phyloP scores from a whole-genome alignment of 2,797 vertebrate genomes.

The Triplophysa bombifrons region DNA sequence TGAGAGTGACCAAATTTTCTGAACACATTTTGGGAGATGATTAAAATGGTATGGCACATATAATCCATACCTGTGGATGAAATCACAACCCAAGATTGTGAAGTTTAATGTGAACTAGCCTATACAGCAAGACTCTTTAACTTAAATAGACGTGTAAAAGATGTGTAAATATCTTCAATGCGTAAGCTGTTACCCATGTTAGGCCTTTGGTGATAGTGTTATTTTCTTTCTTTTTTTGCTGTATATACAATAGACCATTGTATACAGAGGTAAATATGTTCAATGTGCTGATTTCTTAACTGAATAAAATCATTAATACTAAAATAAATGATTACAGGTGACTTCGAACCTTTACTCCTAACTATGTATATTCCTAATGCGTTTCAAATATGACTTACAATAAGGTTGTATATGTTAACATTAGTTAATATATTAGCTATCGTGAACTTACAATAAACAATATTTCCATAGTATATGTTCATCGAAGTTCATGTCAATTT shows the following conservation, averaged over 20 bases:
- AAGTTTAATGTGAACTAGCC: slow-evolving; percentile 60
- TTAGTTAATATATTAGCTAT: too few relatives aligned
- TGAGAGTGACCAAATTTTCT: slow-evolving; percentile 54
- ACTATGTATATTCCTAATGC: too few relatives aligned
- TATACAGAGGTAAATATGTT: slow-evolving; percentile 84
- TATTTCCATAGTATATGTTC: too few relatives aligned
- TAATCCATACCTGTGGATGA: slow-evolving; percentile 30
- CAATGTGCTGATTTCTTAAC: slow-evolving; percentile 84
- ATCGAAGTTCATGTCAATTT: too few relatives aligned
- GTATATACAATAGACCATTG: slow-evolving; percentile 88
- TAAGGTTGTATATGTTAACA: too few relatives aligned
- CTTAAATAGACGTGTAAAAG: slow-evolving; percentile 58
- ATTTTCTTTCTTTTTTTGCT: slow-evolving; percentile 73
- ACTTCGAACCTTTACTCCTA: too few relatives aligned
- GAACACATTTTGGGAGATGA: slow-evolving; percentile 31
- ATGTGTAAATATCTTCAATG: slow-evolving; percentile 53
- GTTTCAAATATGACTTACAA: too few relatives aligned
- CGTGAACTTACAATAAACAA: too few relatives aligned
- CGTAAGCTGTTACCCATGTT: slow-evolving; percentile 43
- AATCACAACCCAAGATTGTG: slow-evolving; percentile 48
- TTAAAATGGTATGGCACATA: slow-evolving; percentile 2
- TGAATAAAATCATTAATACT: slow-evolving; percentile 79
- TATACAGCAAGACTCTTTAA: slow-evolving; percentile 48
- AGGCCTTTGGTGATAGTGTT: slow-evolving; percentile 46
- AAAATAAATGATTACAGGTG: slow-evolving; percentile 47